These are phyloP conservation scores for Penaeus monodon DNA, from an alignment of 2,888 invertebrate species.

Conservation along the genomic window DNA sequence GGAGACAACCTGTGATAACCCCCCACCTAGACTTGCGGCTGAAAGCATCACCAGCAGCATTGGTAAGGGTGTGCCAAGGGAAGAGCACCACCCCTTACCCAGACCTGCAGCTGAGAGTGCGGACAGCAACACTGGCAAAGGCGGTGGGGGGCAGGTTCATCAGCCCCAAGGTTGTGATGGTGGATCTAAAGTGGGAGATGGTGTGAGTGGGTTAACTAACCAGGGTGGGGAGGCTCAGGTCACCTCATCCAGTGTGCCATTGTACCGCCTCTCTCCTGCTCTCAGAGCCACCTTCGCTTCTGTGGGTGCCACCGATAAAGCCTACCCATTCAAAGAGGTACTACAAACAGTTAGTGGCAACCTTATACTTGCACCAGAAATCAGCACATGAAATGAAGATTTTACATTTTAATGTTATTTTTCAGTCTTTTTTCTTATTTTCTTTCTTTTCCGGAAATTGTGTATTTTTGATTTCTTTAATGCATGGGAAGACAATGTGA, in stretches of 20 bases:
- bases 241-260: background rate
- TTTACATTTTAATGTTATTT: too few relatives aligned
- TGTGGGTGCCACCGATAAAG: slow-evolving; percentile 44
- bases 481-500: too few relatives aligned
- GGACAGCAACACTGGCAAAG: slow-evolving; percentile 3
- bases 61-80: background rate
- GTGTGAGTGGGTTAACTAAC: background rate
- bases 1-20: too few relatives aligned
- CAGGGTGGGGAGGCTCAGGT: background rate
- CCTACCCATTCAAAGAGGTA: slow-evolving; percentile 55
- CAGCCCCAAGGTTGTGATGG: background rate
- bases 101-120: slow-evolving; percentile 19
- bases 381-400: too few relatives aligned
- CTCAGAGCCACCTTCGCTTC: slow-evolving; percentile 41
- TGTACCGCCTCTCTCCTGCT: slow-evolving; percentile 28
- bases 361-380: too few relatives aligned
- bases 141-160: slow-evolving; percentile 30
- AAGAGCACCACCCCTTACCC: background rate
- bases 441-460: too few relatives aligned
- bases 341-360: background rate
- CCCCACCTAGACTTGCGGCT: slow-evolving; percentile 6
- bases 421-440: too few relatives aligned
- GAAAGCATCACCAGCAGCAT: background rate
- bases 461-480: too few relatives aligned
- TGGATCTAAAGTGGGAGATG: slow-evolving; percentile 24